phyloP scores from a whole-genome alignment of 2,113 vertebrate genomes.

The Lamprologus ornatipinnis region DNA sequence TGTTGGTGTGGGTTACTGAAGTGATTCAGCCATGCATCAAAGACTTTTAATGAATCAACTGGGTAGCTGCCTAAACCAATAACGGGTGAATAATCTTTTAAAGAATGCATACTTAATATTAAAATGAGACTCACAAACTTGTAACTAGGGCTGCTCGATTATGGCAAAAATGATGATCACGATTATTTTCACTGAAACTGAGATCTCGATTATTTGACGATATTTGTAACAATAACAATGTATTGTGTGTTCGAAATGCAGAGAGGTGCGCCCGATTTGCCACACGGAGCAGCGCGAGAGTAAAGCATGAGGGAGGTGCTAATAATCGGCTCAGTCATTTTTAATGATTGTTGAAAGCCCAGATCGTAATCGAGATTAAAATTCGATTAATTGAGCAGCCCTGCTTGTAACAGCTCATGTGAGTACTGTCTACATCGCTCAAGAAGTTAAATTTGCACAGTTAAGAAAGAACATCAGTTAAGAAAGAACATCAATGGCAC shows the following conservation, averaged over 20 bases:
- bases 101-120: background rate
- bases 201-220: no score
- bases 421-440: background rate
- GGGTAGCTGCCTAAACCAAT: background rate
- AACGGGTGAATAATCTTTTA: background rate
- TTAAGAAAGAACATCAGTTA: background rate
- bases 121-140: background rate
- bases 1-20: background rate
- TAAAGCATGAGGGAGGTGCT: no score
- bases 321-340: no score
- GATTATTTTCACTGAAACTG: no score
- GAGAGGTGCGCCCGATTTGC: no score
- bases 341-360: no score
- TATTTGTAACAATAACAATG: no score
- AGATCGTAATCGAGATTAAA: no score
- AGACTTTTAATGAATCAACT: background rate
- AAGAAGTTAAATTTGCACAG: background rate
- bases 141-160: background rate
- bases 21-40: background rate
- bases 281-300: no score
- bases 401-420: background rate
- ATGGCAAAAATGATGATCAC: no score
- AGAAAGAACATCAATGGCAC: background rate
- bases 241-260: no score
- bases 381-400: no score